phyloP scores from a whole-genome alignment of 1,140 invertebrate species.

The Zelostemma sp. region DNA sequence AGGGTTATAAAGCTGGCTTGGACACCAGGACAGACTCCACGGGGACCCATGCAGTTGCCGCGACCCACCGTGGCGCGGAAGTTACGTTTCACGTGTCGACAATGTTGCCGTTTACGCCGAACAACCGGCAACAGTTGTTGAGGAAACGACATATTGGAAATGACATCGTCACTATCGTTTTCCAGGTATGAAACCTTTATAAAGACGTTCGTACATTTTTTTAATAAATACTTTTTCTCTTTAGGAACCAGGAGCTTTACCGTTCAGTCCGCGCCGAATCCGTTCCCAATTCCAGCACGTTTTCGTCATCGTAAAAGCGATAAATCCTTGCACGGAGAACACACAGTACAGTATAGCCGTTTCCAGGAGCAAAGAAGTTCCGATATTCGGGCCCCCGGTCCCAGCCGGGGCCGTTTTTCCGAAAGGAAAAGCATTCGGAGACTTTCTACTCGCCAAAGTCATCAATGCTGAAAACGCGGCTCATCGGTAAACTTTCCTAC shows the following conservation, averaged over 20 bases:
- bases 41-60: constrained; percentile 87
- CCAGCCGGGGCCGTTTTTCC: constrained; percentile 85
- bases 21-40: constrained; percentile 93
- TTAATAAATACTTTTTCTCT: constrained; percentile 3
- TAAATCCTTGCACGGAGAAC: constrained; percentile 92
- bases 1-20: constrained; percentile 91
- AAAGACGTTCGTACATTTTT: no score
- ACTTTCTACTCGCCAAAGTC: constrained; percentile 95
- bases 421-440: constrained; percentile 91
- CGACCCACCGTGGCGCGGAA: constrained; percentile 87
- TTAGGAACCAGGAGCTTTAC: constrained; percentile 89
- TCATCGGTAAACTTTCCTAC: constrained; percentile 70
- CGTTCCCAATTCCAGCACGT: constrained; percentile 98
- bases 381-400: constrained; percentile 95
- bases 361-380: constrained; percentile 94
- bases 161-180: constrained; percentile 96
- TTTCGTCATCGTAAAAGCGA: constrained; percentile 92
- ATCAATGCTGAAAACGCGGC: constrained; percentile 99
- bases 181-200: no score
- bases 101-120: constrained; percentile 91
- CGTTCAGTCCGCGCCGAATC: constrained; percentile 93
- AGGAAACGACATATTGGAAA: constrained; percentile 94
- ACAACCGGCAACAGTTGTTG: constrained; percentile 91
- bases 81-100: constrained; percentile 97
- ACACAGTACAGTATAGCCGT: constrained; percentile 93